phyloP scores from a whole-genome alignment of 2,113 vertebrate genomes.

The Baryphthengus martii region DNA sequence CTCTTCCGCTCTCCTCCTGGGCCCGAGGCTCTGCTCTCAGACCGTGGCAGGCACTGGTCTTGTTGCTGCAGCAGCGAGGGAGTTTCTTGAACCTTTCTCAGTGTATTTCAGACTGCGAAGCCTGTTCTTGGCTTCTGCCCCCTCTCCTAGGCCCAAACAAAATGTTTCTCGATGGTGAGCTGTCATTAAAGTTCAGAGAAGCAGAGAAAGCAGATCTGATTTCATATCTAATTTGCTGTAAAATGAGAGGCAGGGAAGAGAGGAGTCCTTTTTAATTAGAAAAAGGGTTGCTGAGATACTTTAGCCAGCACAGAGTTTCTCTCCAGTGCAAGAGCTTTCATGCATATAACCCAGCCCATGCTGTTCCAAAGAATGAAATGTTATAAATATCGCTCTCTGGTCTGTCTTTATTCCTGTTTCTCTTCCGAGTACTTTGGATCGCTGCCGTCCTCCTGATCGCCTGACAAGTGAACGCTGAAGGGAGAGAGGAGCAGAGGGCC shows the following conservation, averaged over 20 bases:
- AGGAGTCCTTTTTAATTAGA: slow-evolving; percentile 48
- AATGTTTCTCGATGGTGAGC: slow-evolving; percentile 48
- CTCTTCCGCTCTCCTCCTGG: neutral
- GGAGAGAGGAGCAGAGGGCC: neutral
- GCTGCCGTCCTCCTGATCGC: neutral
- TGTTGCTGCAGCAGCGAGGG: neutral
- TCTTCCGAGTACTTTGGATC: slow-evolving; percentile 10
- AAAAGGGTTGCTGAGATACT: neutral
- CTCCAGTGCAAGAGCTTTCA: neutral
- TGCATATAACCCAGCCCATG: neutral
- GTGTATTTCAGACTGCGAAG: neutral
- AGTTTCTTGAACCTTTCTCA: neutral
- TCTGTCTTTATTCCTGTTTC: neutral
- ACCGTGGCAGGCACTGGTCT: fast-evolving
- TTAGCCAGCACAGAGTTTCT: neutral
- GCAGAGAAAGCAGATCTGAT: slow-evolving; percentile 44
- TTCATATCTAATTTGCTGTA: slow-evolving; percentile 60
- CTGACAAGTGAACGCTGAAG: neutral
- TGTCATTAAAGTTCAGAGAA: slow-evolving; percentile 8
- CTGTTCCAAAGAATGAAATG: slow-evolving; percentile 16
- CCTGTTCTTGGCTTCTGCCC: slow-evolving; percentile 22
- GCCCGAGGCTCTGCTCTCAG: neutral
- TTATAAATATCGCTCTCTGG: neutral
- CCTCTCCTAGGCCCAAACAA: slow-evolving; percentile 3
- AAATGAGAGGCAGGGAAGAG: slow-evolving; percentile 36